phyloP scores from a whole-genome alignment of 2,113 vertebrate genomes.

The Clupea harengus region DNA sequence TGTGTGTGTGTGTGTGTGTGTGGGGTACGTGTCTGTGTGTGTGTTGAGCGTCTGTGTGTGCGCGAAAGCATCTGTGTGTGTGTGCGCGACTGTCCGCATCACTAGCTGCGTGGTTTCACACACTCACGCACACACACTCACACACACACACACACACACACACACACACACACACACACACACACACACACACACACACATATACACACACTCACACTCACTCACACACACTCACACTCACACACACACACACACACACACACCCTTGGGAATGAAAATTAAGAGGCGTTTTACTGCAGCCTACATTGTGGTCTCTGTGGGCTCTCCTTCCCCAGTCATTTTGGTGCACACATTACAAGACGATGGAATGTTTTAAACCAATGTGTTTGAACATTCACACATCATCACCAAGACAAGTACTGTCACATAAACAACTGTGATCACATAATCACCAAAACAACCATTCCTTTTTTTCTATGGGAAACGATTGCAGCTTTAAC shows the following conservation, averaged over 20 bases:
- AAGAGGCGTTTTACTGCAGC: slow-evolving; percentile 8
- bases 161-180: not conserved
- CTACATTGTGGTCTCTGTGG: not conserved
- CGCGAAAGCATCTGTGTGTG: too few species aligned
- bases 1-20: not conserved
- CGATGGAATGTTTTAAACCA: not conserved
- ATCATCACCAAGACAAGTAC: not conserved
- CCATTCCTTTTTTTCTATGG: not conserved
- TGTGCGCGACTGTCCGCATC: not conserved
- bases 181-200: not conserved
- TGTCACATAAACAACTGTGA: not conserved
- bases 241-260: not conserved
- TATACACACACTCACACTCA: not conserved
- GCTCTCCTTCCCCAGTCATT: not conserved
- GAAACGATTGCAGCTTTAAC: not conserved
- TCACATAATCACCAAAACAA: not conserved
- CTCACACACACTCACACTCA: not conserved
- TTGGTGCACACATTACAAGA: not conserved
- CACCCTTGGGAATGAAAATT: slow-evolving; percentile 1
- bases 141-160: not conserved
- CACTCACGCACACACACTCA: not conserved
- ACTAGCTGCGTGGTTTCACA: not conserved
- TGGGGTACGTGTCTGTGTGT: not conserved
- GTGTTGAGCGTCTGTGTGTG: not conserved
- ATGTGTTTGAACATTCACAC: not conserved